Evolutionary conservation across 2,113 vertebrate species (phyloP).

Genomic region (Nanorana parkeri): DNA sequence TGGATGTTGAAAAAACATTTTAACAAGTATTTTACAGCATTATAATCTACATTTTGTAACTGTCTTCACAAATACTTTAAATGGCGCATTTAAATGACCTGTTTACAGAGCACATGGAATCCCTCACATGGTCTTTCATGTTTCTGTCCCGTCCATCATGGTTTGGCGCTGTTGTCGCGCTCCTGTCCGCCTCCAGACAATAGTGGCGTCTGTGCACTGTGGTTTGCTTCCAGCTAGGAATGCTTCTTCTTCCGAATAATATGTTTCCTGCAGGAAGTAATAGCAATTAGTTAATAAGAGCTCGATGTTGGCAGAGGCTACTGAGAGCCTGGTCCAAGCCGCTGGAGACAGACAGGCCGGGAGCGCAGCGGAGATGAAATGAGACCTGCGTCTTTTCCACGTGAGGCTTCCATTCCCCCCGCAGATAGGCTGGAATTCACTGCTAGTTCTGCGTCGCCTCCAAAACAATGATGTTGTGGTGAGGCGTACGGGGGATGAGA

Average conservation of each 20-base stretch:
- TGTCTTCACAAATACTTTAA: no score
- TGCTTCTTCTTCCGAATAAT: conserved; percentile 49
- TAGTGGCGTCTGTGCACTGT: conserved; percentile 39
- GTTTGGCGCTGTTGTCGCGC: not conserved
- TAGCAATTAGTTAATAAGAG: conserved; percentile 48
- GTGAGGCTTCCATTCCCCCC: conserved; percentile 15
- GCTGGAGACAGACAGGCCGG: conserved; percentile 48
- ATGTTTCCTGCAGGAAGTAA: conserved; percentile 51
- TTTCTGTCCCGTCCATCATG: not conserved
- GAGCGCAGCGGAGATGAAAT: not conserved
- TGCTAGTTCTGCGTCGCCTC: not conserved
- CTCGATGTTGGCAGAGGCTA: conserved; percentile 3
- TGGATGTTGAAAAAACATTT: no score
- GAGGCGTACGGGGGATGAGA: not conserved
- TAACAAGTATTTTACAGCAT: no score
- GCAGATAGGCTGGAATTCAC: not conserved
- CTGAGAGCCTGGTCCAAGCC: conserved; percentile 20
- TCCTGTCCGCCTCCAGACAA: conserved; percentile 28
- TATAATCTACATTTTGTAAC: no score
- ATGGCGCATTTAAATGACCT: no score
- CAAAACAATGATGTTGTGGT: not conserved
- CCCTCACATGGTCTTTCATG: no score
- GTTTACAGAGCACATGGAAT: no score
- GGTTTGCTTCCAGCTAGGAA: conserved; percentile 21
- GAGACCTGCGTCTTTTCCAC: conserved; percentile 3